Percentiles rank a stretch among this genome's conserved stretches.
Conservation (phyloP, 2,113 vertebrate genomes). For the Aphelocoma coerulescens region DNA sequence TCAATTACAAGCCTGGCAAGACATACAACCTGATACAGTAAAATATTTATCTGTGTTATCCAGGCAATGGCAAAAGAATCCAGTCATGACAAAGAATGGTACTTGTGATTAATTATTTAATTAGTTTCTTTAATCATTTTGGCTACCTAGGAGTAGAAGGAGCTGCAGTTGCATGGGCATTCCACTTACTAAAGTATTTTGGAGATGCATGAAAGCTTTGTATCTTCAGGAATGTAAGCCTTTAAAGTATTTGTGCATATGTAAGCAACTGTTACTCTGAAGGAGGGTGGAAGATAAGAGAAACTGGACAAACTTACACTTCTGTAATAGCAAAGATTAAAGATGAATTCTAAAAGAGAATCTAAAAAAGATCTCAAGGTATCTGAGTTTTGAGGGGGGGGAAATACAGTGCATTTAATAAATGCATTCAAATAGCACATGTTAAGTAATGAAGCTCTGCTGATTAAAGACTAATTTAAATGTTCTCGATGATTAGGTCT, state of each 20-base stretch:
- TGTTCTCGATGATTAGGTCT: not conserved
- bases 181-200: not conserved
- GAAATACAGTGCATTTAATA: not conserved
- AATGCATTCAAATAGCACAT: not conserved
- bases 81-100: not conserved
- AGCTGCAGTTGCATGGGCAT: not conserved
- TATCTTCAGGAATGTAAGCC: not conserved
- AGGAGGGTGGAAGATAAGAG: not conserved
- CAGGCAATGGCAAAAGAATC: not conserved
- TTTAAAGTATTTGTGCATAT: not conserved
- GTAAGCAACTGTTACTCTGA: not conserved
- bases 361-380: not conserved
- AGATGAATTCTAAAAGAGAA: not conserved
- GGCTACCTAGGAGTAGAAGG: not conserved
- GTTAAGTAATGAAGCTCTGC: not conserved
- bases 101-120: not conserved
- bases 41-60: constrained; percentile 11
- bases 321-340: not conserved
- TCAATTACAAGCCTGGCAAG: constrained; percentile 48
- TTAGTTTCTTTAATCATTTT: not conserved
- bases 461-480: not conserved
- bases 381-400: not conserved
- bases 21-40: not conserved
- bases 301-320: not conserved
- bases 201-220: not conserved